Evolutionary conservation across 1,140 invertebrate genomes (phyloP).

Genomic region (Zaprionus vittiger): DNA sequence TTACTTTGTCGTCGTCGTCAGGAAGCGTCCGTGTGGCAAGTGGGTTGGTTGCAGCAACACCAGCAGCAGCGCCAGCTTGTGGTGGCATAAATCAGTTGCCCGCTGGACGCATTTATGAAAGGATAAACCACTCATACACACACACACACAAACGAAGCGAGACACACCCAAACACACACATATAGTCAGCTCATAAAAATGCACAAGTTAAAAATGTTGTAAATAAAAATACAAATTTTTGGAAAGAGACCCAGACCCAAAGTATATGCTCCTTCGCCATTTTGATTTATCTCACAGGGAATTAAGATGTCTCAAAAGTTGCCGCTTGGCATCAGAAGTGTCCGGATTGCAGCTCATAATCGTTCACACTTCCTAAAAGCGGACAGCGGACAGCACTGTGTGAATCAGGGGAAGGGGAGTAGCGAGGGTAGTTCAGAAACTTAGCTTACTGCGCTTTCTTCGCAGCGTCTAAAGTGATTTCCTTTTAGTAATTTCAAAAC

Average conservation of each 20-base stretch:
- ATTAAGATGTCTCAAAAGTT: conserved; percentile 83
- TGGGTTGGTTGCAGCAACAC: conserved; percentile 10
- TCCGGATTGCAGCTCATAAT: conserved; percentile 65
- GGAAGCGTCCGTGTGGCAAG: conserved; percentile 58
- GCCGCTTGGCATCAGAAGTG: conserved; percentile 40
- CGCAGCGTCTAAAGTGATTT: conserved; percentile 78
- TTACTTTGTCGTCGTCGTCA: conserved; percentile 68
- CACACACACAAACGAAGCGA: background rate
- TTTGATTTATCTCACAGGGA: conserved; percentile 78
- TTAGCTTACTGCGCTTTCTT: conserved; percentile 62
- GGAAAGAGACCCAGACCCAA: background rate
- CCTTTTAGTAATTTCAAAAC: conserved; percentile 82
- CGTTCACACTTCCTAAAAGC: conserved; percentile 60
- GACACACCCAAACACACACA: conserved; percentile 23
- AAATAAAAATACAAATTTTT: conserved; percentile 74
- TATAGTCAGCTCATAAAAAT: conserved; percentile 69
- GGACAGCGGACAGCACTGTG: background rate
- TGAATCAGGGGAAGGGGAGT: too few species aligned
- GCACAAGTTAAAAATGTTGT: conserved; percentile 65
- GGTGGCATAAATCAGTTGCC: conserved; percentile 79
- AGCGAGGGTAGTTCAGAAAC: conserved; percentile 44
- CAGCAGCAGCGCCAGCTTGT: conserved; percentile 63
- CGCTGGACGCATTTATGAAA: conserved; percentile 79
- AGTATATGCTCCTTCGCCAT: conserved; percentile 8
- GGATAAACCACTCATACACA: conserved; percentile 64